A percentile compares a stretch with the other conserved stretches of the same genome.
phyloP scores from a whole-genome alignment of 2,113 vertebrate genomes.

The Actenoides lindsayi region DNA sequence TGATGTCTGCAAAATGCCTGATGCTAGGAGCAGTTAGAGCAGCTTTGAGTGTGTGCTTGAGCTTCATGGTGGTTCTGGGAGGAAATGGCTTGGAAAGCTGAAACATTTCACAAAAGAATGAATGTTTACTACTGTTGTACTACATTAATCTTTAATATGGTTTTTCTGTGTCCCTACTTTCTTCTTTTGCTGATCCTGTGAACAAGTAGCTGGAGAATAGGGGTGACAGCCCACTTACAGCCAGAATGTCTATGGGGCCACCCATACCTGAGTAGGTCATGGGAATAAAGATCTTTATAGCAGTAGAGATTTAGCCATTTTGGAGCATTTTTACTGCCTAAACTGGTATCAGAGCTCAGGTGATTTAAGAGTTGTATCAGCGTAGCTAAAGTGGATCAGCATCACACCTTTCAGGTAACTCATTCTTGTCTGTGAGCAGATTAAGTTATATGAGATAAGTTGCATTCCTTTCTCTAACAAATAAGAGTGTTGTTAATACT shows the following conservation, averaged over 20 bases:
- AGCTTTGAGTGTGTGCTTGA: neutral
- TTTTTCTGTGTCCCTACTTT: neutral
- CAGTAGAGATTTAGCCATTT: neutral
- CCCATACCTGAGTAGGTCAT: rapidly evolving
- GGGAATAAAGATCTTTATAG: neutral
- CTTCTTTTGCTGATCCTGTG: neutral
- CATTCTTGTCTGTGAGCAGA: neutral
- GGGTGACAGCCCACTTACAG: neutral
- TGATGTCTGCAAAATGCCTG: neutral
- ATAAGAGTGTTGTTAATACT: neutral
- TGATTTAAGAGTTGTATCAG: neutral
- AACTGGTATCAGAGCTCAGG: neutral
- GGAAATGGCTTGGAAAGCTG: neutral
- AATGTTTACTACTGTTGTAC: neutral
- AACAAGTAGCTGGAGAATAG: neutral
- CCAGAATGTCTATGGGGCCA: neutral
- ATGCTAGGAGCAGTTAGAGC: neutral
- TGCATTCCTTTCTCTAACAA: neutral
- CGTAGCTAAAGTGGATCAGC: neutral
- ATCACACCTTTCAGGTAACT: neutral
- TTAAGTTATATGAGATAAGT: neutral
- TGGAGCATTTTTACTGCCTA: neutral
- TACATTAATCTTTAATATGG: neutral
- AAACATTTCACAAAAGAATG: neutral
- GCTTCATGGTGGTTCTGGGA: neutral